These are phyloP conservation scores for Tangachromis dhanisi DNA, from an alignment of 2,113 vertebrate genomes.

Conservation along the genomic window DNA sequence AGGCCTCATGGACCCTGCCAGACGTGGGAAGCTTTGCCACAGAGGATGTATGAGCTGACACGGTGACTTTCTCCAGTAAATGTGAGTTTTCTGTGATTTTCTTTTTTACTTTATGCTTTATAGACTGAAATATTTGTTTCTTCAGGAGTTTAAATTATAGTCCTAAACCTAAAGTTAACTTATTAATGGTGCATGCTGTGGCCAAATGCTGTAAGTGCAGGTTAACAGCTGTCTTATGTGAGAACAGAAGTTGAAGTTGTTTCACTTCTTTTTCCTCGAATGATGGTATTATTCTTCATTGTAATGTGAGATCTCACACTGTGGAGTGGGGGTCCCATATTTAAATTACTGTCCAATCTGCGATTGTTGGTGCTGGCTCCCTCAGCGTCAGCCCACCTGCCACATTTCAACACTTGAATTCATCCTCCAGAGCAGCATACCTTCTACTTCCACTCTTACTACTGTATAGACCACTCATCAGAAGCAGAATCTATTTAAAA, in stretches of 20 bases:
- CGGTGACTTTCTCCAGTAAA: slow-evolving; percentile 39
- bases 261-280: neutral
- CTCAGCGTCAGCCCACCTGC: neutral
- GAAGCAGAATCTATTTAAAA: slow-evolving; percentile 4
- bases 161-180: neutral
- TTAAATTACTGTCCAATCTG: neutral
- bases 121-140: neutral
- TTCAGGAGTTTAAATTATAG: neutral
- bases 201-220: neutral
- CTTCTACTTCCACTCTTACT: neutral
- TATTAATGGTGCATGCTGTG: neutral
- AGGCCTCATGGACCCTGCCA: slow-evolving; percentile 47
- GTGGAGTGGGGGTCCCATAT: neutral
- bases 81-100: neutral
- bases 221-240: neutral
- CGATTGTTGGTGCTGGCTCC: neutral
- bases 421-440: neutral
- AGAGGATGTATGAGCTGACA: slow-evolving; percentile 54
- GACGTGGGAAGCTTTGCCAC: neutral
- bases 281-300: neutral
- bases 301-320: neutral
- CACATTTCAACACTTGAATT: neutral
- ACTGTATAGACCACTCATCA: neutral
- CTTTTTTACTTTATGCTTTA: neutral
- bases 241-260: neutral